A percentile compares a stretch with the other conserved stretches of the same genome.
Evolutionary conservation across 2,797 vertebrate genomes (phyloP).

Genomic region (Acanthornis magna): DNA sequence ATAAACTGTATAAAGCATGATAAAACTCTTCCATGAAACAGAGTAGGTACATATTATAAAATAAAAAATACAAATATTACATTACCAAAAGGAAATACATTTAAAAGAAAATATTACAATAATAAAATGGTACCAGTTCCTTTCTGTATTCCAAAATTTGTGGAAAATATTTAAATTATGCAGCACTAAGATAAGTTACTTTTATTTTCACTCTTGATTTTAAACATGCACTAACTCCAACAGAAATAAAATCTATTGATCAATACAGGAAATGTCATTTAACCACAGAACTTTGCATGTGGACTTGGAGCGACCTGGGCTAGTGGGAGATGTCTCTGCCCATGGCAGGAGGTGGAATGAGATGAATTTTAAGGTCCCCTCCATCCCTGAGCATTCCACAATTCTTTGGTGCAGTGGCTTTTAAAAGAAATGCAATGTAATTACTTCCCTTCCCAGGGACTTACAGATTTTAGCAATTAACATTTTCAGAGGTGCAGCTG

Average conservation of each 20-base stretch:
- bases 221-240: constrained; percentile 37
- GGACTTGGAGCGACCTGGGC: neutral
- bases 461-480: constrained; percentile 52
- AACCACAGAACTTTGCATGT: neutral
- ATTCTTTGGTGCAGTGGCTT: neutral
- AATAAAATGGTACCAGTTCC: neutral
- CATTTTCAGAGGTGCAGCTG: neutral
- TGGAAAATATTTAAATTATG: constrained; percentile 18
- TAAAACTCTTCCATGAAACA: constrained; percentile 5
- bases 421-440: constrained; percentile 41
- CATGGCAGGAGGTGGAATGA: neutral
- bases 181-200: constrained; percentile 1
- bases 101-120: constrained; percentile 19
- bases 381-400: neutral
- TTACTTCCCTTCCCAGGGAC: neutral
- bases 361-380: neutral
- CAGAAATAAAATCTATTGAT: constrained; percentile 41
- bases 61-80: constrained; percentile 13
- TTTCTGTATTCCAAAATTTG: neutral
- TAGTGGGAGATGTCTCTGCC: neutral
- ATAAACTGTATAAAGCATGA: constrained; percentile 13
- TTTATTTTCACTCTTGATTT: constrained; percentile 26
- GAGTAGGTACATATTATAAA: neutral
- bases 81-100: neutral
- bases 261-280: constrained; percentile 25